These are phyloP conservation scores for Leptopilina clavipes DNA, from an alignment of 1,140 invertebrate genomes.

Conservation along the genomic window DNA sequence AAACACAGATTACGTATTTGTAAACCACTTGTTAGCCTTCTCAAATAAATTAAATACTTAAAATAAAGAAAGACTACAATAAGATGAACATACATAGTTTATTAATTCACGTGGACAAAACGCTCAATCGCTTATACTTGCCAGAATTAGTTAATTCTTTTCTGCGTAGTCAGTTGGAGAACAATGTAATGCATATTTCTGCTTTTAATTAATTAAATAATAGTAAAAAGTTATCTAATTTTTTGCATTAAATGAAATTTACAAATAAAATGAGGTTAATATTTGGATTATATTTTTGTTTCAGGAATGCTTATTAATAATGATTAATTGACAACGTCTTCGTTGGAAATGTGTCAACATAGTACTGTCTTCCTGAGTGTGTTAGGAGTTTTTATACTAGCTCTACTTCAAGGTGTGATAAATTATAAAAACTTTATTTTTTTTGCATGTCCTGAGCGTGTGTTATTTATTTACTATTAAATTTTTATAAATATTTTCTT, in stretches of 20 bases:
- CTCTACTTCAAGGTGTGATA: constrained; percentile 70
- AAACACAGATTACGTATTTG: too few species aligned
- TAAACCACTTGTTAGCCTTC: too few species aligned
- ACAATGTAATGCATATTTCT: too few species aligned
- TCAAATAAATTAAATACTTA: too few species aligned
- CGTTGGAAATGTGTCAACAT: constrained; percentile 71
- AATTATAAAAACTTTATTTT: constrained; percentile 6
- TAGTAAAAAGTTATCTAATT: too few species aligned
- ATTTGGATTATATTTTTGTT: constrained; percentile 49
- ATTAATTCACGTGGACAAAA: too few species aligned
- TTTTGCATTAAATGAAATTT: not conserved
- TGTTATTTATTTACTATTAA: not conserved
- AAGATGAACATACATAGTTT: too few species aligned
- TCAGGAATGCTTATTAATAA: constrained; percentile 67
- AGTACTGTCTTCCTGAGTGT: constrained; percentile 72
- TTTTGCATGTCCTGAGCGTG: constrained; percentile 25
- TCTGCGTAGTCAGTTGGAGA: too few species aligned
- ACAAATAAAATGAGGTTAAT: not conserved
- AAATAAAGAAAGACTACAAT: too few species aligned
- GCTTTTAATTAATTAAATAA: too few species aligned
- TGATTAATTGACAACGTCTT: constrained; percentile 71
- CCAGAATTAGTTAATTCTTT: too few species aligned
- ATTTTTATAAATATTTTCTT: constrained; percentile 42
- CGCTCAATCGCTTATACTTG: too few species aligned
- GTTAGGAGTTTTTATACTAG: constrained; percentile 71